Conservation (phyloP, 2,888 invertebrate genomes). For the Epinotia ramella region DNA sequence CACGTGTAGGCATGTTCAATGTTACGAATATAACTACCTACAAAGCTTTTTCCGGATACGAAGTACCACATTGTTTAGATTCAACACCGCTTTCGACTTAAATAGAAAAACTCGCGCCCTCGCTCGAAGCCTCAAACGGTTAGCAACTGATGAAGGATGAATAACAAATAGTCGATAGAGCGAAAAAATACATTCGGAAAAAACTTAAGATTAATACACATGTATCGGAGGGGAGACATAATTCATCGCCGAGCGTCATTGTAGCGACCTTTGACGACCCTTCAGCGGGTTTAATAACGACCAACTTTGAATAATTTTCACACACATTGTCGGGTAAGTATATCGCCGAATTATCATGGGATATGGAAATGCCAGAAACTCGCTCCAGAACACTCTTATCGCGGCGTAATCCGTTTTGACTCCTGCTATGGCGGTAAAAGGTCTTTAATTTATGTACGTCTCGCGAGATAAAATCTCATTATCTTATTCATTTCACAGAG, state of each 20-base stretch:
- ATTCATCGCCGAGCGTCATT: constrained; percentile 47
- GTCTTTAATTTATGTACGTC: constrained; percentile 27
- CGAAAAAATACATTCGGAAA: constrained; percentile 25
- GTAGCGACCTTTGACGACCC: constrained; percentile 52
- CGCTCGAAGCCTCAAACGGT: constrained; percentile 2
- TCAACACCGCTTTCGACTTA: not conserved
- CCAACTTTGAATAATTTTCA: constrained; percentile 63
- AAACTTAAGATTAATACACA: constrained; percentile 24
- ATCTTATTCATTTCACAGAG: constrained; percentile 29
- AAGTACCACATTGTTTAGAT: constrained; percentile 8
- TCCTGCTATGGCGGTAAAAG: constrained; percentile 32
- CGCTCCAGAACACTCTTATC: constrained; percentile 37
- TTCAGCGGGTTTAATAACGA: constrained; percentile 54
- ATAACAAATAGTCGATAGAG: constrained; percentile 28
- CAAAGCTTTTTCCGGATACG: not conserved
- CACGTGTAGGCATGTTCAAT: constrained; percentile 1
- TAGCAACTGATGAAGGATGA: constrained; percentile 38
- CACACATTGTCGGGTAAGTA: constrained; percentile 50
- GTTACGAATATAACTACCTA: not conserved
- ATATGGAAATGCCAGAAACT: constrained; percentile 33
- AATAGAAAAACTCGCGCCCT: not conserved
- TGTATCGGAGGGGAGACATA: constrained; percentile 10
- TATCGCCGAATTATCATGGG: constrained; percentile 24
- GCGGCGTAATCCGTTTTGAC: constrained; percentile 36
- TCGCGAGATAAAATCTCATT: constrained; percentile 32